Evolutionary conservation across 2,888 invertebrate species (phyloP), one percentile per base, ranked within the genome.

Genomic region (Cryptosula pallasiana): DNA sequence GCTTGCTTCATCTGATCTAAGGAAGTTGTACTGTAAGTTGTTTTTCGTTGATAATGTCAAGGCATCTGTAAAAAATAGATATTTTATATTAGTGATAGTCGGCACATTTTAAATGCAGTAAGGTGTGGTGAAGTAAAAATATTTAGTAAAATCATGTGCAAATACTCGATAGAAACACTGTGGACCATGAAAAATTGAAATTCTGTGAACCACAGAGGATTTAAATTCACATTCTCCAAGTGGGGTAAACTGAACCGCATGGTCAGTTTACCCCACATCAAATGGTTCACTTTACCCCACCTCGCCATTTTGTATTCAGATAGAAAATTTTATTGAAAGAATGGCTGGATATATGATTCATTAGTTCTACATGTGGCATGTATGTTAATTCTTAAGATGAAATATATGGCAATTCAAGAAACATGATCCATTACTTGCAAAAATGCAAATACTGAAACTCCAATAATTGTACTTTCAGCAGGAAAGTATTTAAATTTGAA

Each of bases 201-300:
- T 9, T 45, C 20, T 45, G 45, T 45, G 45, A 45, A 45, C 45
- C 45, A 9, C 45, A 45, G 45, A 45, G 45, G 9, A 45, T 9
- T 45, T 45, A 45, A 45, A 13, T 20, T n/a, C 57, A 57, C 57
- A 16, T 57, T 57, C 57, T 57, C 3, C 57, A 57, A 23, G 25
- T 57, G 57, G 57, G 57, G 57, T 57, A 57, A 57, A 5, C 57
- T 57, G 57, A 57, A 57, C 57, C 13, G 5, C 25, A 57, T 57
- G 57, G 5, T 25, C 57, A 25, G 57, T 57, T 16, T n/a, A 5
- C 57, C 57, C 57, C 57, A 57, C 25, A 20, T 20, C 45, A 13
- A 45, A 45, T 45, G 45, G 20, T 45, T 45, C 45, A 45, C 45
- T 45, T 45, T 45, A 45, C 45, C 20, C 45, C 45, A 45, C 45